Base-by-base conservation (phyloP, 2,797 vertebrate species). In the Oryzias sinensis region DNA sequence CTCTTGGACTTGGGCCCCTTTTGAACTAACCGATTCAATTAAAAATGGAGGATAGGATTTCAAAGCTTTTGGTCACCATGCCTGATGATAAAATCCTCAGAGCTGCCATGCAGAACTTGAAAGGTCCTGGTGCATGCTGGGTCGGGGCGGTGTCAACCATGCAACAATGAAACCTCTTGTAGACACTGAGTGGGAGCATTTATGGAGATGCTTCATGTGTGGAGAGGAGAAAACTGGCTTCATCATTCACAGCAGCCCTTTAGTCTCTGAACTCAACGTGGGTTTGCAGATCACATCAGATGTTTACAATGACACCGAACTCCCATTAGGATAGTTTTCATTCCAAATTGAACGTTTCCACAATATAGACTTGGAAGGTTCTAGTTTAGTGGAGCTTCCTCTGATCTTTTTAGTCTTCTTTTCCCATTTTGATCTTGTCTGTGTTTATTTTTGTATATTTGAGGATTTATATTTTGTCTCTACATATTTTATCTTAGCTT, bases 1-100 rank as follows among this genome's bases (percentile, higher is more conserved):
- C 18, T 18, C 18, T 18, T 18, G 18, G 18, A 18, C 18, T 18
- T 18, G 18, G 18, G 18, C 18, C 18, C 18, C 18, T 18, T 18
- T 18, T 18, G 18, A 18, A 18, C 18, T 18, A 18, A 18, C 18
- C 18, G 18, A 18, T 18, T 18, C 18, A 18, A 84, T 78, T 86
- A 74, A 84, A 56, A 86, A 86, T 75, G 68, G 74, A 59, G 22
- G 52, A 87, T 55, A 13, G 29, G 70, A 85, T 90, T 85, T 84
- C 76, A 79, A 74, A 83, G 84, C 79, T 71, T 71, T 70, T 41
- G 15, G 70, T 70, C 70, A 76, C 49, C 6, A 51, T 76, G 74
- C 65, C 67, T 75, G 74, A 59, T 68, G 76, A 86, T 82, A 61
- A 62, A 61, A 72, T 77, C 73, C 68, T 62, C 70, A 68, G 65